These are phyloP conservation scores for Diorhabda elongata DNA, from an alignment of 1,140 invertebrate species.

Conservation along the genomic window DNA sequence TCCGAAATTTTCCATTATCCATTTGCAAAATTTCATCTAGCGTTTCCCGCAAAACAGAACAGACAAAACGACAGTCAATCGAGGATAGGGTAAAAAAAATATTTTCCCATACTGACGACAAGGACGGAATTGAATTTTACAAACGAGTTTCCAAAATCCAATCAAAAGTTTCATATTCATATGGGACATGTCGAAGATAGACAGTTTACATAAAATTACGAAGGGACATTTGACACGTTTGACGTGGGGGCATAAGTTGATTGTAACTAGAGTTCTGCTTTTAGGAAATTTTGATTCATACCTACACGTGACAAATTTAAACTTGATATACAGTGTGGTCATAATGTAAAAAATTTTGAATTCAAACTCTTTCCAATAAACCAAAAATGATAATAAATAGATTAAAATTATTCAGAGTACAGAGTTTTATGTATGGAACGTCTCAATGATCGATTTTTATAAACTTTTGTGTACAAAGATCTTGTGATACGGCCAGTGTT, in stretches of 20 bases:
- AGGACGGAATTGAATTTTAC: not conserved
- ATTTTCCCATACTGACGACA: not conserved
- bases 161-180: slow-evolving; percentile 1
- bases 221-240: not conserved
- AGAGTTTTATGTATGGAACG: too few species aligned
- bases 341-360: too few species aligned
- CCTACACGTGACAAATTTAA: too few species aligned
- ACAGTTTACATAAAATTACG: not conserved
- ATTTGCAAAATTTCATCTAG: not conserved
- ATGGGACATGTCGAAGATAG: not conserved
- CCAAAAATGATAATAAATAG: too few species aligned
- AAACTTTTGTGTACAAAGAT: too few species aligned
- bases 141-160: slow-evolving; percentile 2
- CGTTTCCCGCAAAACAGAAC: not conserved
- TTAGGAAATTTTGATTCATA: too few species aligned
- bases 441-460: too few species aligned
- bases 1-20: not conserved
- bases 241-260: not conserved
- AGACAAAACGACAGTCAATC: not conserved
- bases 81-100: not conserved
- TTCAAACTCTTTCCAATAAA: too few species aligned
- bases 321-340: too few species aligned
- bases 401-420: too few species aligned
- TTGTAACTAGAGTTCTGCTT: too few species aligned
- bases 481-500: too few species aligned